These are phyloP conservation scores for Chaetodon trifasciatus DNA, from an alignment of 2,797 vertebrate genomes.

Conservation along the genomic window DNA sequence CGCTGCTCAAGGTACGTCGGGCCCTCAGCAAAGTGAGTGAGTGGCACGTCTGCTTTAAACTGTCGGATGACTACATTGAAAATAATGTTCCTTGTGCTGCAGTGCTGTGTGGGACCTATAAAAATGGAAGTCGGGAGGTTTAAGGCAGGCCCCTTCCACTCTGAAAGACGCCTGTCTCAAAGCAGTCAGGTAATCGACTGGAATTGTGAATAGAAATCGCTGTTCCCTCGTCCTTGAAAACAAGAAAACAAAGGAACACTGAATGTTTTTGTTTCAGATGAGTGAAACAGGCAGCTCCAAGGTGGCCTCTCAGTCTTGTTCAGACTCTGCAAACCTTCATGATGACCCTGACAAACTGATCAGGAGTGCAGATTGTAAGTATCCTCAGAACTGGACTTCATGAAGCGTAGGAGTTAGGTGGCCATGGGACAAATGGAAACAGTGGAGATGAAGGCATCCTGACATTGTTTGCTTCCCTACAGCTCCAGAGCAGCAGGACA, in stretches of 20 bases:
- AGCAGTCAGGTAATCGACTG: constrained; percentile 89
- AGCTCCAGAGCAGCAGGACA: constrained; percentile 89
- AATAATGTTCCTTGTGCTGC: constrained; percentile 29
- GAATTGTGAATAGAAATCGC: not conserved
- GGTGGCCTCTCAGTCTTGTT: constrained; percentile 80
- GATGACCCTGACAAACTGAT: constrained; percentile 81
- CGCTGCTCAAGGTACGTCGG: constrained; percentile 91
- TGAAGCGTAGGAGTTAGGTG: not conserved
- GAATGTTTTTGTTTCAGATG: constrained; percentile 67
- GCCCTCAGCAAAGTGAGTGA: not conserved
- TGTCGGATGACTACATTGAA: not conserved
- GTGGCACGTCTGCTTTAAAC: not conserved
- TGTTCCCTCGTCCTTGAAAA: not conserved
- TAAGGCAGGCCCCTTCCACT: constrained; percentile 95
- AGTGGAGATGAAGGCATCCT: not conserved
- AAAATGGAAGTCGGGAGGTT: constrained; percentile 94
- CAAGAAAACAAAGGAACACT: not conserved
- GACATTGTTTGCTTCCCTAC: constrained; percentile 39
- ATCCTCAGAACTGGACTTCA: not conserved
- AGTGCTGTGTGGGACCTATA: constrained; percentile 95
- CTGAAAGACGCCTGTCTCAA: constrained; percentile 93
- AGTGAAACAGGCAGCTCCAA: constrained; percentile 84
- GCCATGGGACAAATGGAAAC: not conserved
- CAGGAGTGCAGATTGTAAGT: constrained; percentile 88
- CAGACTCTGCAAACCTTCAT: constrained; percentile 78